Conservation (phyloP, 2,113 vertebrate species). For the Taxidea taxus region DNA sequence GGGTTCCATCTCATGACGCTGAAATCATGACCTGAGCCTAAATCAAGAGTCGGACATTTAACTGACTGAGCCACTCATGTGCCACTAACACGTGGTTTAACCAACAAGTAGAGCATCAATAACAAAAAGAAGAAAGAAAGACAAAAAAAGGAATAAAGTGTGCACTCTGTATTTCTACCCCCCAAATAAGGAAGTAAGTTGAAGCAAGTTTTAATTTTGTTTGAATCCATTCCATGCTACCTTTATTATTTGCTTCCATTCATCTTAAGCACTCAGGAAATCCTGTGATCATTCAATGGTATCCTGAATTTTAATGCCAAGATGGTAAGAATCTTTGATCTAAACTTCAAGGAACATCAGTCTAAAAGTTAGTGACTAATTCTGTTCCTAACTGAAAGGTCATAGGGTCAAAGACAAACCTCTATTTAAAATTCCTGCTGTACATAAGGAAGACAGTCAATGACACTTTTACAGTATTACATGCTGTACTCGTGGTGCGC, state of each 20-base stretch:
- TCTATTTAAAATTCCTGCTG: background rate
- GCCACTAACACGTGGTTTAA: background rate
- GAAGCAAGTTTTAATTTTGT: background rate
- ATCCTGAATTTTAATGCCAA: background rate
- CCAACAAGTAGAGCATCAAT: background rate
- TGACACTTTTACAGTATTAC: background rate
- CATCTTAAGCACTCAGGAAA: background rate
- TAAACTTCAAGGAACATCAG: background rate
- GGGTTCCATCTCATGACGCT: background rate
- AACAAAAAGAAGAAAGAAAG: background rate
- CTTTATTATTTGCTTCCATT: slow-evolving; percentile 21
- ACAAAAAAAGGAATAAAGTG: background rate
- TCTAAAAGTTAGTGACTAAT: background rate
- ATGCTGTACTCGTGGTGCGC: no score
- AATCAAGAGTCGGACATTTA: background rate
- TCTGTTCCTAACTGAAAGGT: background rate
- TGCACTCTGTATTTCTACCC: background rate
- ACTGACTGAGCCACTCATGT: background rate
- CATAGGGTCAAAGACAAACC: background rate
- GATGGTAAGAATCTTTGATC: background rate
- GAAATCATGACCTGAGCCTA: background rate
- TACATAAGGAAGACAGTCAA: background rate
- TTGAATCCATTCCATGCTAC: background rate
- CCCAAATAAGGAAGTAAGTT: background rate
- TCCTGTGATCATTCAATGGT: background rate